These are phyloP conservation scores for Oreochromis grahami DNA, from an alignment of 2,797 vertebrate species.

Conservation along the genomic window DNA sequence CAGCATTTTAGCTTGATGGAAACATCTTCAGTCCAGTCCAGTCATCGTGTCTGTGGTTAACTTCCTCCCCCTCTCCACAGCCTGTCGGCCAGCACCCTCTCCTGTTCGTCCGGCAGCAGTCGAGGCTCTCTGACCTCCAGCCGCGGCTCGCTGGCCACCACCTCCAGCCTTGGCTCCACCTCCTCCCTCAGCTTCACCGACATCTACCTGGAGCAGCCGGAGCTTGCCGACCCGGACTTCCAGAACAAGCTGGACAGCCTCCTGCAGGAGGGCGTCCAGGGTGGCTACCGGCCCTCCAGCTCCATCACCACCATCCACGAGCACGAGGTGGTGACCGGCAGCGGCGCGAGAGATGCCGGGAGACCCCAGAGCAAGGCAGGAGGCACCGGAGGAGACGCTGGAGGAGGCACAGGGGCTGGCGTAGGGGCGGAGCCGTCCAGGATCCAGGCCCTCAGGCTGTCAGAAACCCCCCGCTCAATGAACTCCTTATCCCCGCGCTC, in stretches of 20 bases:
- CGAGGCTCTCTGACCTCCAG: slow-evolving; percentile 91
- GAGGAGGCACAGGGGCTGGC: slow-evolving; percentile 46
- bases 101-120: slow-evolving; percentile 96
- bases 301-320: slow-evolving; percentile 96
- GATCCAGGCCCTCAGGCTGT: slow-evolving; percentile 80
- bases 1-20: not conserved
- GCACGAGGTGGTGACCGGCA: slow-evolving; percentile 80
- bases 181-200: slow-evolving; percentile 94
- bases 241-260: slow-evolving; percentile 90
- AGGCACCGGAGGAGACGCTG: slow-evolving; percentile 52
- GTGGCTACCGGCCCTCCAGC: slow-evolving; percentile 85
- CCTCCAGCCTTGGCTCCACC: slow-evolving; percentile 90
- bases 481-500: slow-evolving; percentile 93
- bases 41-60: not conserved
- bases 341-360: not conserved
- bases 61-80: slow-evolving; percentile 58
- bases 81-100: slow-evolving; percentile 93
- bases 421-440: slow-evolving; percentile 57
- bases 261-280: slow-evolving; percentile 83
- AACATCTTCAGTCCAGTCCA: too few relatives aligned
- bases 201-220: slow-evolving; percentile 87
- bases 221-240: slow-evolving; percentile 87
- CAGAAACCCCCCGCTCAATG: slow-evolving; percentile 91
- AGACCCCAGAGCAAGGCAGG: not conserved
- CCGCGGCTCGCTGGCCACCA: slow-evolving; percentile 87